phyloP scores from a whole-genome alignment of 2,113 vertebrate species.

The Phoxinus phoxinus region DNA sequence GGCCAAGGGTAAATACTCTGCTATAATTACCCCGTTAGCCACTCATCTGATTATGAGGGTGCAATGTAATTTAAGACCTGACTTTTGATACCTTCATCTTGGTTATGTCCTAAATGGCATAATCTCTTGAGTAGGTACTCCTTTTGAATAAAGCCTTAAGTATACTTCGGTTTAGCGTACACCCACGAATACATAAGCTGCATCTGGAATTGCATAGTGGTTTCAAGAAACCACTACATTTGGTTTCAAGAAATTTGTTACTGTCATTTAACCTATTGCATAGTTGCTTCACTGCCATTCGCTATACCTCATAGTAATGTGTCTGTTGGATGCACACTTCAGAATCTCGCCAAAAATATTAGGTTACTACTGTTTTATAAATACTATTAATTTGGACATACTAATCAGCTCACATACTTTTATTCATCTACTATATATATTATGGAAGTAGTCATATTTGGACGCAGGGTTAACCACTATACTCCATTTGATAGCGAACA shows the following conservation, averaged over 20 bases:
- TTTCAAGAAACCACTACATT: too few relatives aligned
- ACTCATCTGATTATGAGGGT: conserved; percentile 15
- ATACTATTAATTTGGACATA: not conserved
- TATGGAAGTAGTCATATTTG: not conserved
- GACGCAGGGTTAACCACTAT: too few relatives aligned
- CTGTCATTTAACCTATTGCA: not conserved
- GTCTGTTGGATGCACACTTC: too few relatives aligned
- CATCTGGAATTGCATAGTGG: too few relatives aligned
- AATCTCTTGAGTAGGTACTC: not conserved
- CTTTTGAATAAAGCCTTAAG: not conserved
- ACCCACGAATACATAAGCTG: too few relatives aligned
- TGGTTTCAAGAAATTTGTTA: not conserved
- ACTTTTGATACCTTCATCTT: not conserved
- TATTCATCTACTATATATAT: not conserved
- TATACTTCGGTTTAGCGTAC: too few relatives aligned
- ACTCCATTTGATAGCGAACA: too few relatives aligned
- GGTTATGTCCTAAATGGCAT: not conserved
- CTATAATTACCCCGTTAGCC: conserved; percentile 22
- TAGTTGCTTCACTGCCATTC: not conserved
- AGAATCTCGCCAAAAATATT: too few relatives aligned
- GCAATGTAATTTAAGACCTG: not conserved
- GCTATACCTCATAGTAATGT: too few relatives aligned
- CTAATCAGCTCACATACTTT: not conserved
- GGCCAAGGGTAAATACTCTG: not conserved
- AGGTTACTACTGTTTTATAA: too few relatives aligned